Evolutionary conservation across 2,888 invertebrate species (phyloP).

Genomic region (Brachylomia viminalis): DNA sequence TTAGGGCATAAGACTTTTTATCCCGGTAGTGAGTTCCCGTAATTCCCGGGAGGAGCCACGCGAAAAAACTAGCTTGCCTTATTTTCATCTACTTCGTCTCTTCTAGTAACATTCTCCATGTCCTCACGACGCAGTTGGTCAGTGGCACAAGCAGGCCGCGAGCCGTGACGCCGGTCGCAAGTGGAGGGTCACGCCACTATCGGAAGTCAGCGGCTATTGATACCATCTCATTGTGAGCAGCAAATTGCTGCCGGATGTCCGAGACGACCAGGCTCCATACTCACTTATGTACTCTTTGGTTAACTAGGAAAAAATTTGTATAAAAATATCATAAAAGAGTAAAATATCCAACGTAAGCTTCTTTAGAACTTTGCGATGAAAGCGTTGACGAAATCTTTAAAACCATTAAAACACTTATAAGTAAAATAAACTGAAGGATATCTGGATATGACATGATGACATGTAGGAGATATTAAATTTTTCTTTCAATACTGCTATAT

Average conservation of each 20-base stretch:
- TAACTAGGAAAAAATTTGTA: constrained; percentile 1
- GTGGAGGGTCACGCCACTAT: constrained; percentile 85
- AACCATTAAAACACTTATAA: neutral
- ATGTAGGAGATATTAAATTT: neutral
- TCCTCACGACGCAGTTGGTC: constrained; percentile 18
- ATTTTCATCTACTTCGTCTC: neutral
- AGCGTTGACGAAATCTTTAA: neutral
- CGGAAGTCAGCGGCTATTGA: constrained; percentile 89
- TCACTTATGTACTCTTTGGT: constrained; percentile 34
- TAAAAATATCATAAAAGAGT: neutral
- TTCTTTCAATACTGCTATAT: neutral
- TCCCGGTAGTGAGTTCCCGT: too few relatives aligned
- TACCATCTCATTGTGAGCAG: constrained; percentile 89
- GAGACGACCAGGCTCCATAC: constrained; percentile 76
- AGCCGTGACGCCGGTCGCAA: constrained; percentile 87
- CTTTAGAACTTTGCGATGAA: neutral
- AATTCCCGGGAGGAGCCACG: too few relatives aligned
- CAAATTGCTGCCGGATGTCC: constrained; percentile 88
- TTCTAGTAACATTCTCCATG: constrained; percentile 10
- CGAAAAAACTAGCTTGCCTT: too few relatives aligned
- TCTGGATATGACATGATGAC: too few relatives aligned
- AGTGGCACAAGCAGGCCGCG: constrained; percentile 68
- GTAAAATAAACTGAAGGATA: neutral
- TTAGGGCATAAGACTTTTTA: too few relatives aligned
- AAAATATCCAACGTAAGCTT: neutral